phyloP scores from a whole-genome alignment of 2,888 invertebrate genomes.

The Lithosia quadra region DNA sequence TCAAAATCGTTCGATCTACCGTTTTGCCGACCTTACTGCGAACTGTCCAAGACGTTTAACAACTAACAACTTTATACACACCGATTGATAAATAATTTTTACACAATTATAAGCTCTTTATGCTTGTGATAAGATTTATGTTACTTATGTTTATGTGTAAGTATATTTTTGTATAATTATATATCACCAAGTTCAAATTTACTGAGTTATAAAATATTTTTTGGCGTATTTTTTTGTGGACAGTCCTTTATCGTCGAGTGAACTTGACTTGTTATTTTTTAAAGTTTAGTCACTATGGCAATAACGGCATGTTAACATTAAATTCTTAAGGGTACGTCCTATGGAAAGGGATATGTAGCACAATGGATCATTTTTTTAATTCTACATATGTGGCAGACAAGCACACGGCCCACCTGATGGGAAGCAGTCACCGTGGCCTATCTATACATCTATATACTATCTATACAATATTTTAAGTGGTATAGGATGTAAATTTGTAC shows the following conservation, averaged over 20 bases:
- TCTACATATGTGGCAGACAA: too few species aligned
- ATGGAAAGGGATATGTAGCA: background rate
- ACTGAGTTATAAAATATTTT: slow-evolving; percentile 79
- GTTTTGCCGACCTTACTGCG: slow-evolving; percentile 82
- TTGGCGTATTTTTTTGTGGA: slow-evolving; percentile 60
- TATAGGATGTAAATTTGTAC: too few species aligned
- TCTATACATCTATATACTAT: too few species aligned
- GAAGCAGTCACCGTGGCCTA: too few species aligned
- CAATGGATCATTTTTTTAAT: too few species aligned
- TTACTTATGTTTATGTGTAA: background rate
- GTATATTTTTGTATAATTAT: slow-evolving; percentile 57
- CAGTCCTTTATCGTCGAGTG: slow-evolving; percentile 53
- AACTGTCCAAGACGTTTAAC: slow-evolving; percentile 83
- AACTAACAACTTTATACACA: slow-evolving; percentile 54
- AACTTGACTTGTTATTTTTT: slow-evolving; percentile 29
- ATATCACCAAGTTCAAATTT: slow-evolving; percentile 80
- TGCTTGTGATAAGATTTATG: slow-evolving; percentile 13
- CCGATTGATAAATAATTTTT: slow-evolving; percentile 8
- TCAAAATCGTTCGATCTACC: slow-evolving; percentile 84
- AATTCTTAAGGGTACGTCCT: background rate
- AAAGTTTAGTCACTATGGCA: slow-evolving; percentile 9
- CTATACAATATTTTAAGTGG: too few species aligned
- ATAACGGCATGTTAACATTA: slow-evolving; percentile 3
- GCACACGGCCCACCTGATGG: too few species aligned
- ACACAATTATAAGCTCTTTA: slow-evolving; percentile 48